These are phyloP conservation scores for Chrysomela aeneicollis DNA, from an alignment of 2,888 invertebrate genomes.

Conservation along the genomic window DNA sequence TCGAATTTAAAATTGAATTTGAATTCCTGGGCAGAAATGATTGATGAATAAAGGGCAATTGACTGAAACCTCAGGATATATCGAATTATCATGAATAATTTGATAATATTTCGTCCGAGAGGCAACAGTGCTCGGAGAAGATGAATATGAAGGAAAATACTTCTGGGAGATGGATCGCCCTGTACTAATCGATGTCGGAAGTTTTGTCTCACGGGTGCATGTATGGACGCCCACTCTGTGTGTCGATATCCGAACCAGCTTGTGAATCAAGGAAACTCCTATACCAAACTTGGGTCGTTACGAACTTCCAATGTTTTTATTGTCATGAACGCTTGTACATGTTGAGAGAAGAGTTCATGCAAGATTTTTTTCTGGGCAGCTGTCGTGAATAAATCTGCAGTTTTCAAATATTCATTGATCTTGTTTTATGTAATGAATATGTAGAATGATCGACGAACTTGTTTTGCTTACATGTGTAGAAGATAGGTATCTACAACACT, in stretches of 20 bases:
- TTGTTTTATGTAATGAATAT: too few relatives aligned
- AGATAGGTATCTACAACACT: too few relatives aligned
- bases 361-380: constrained; percentile 23
- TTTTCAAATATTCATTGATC: too few relatives aligned
- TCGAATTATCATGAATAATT: neutral
- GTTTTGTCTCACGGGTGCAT: constrained; percentile 13
- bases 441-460: too few relatives aligned
- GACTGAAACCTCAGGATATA: neutral
- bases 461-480: too few relatives aligned
- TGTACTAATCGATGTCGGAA: neutral
- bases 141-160: neutral
- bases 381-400: constrained; percentile 18
- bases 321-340: constrained; percentile 54
- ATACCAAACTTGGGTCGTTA: constrained; percentile 52
- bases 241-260: constrained; percentile 47
- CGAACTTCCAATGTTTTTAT: constrained; percentile 56
- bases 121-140: neutral
- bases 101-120: neutral
- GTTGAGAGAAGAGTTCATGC: constrained; percentile 36
- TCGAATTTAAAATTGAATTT: constrained; percentile 17
- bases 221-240: constrained; percentile 46
- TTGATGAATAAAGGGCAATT: constrained; percentile 3
- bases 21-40: constrained; percentile 1
- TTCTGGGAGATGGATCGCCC: neutral
- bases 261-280: constrained; percentile 50